Base-by-base conservation (phyloP, 1,140 invertebrate genomes). In the Bemisia tabaci region DNA sequence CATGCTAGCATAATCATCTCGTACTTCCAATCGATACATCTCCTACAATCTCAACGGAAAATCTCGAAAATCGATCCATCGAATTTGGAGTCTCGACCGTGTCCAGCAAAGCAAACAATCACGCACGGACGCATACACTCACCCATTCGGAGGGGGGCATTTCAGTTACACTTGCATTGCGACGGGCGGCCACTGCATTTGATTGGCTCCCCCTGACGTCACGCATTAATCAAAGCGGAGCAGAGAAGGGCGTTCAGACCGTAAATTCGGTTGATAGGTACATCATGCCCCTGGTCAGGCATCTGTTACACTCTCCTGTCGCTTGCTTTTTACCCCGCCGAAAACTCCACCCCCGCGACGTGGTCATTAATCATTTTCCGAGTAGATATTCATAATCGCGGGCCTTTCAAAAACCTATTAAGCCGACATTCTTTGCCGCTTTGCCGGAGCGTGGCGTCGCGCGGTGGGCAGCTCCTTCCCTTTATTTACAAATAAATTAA, bases 401-500 rank as follows among this genome's bases (percentile, higher is more conserved):
- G 33, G 33, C 33, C 33, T 48, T 48, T 48, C 33, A 48, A 48
- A 48, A 48, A 48, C 33, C 33, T 48, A 48, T 48, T 48, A 48
- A 17, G 5, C 17, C 5, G 17, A 48, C 33, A 48, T 48, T 48
- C 33, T 48, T 48, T 48, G 5, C 17, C 33, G 33, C 33, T 48
- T 48, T 9, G 17, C 33, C 17, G 33, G 5, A 48, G 33, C 33
- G 33, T 48, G 33, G 5, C 17, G 5, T 48, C 33, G 17, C 5
- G 33, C 33, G 5, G 33, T 17, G 33, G 33, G 5, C 33, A 9
- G 17, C 17, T 17, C 33, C 5, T 48, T 48, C 17, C 17, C 33
- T 48, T 48, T 48, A 48, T 48, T 48, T 48, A 48, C 33, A 48
- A 48, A 48, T 48, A 48, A 48, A 48, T 48, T 48, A 48, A 48